A percentile compares a stretch with the other conserved stretches of the same genome.
Conservation (phyloP, 1,140 invertebrate species). For the Sminthurides bifidus region DNA sequence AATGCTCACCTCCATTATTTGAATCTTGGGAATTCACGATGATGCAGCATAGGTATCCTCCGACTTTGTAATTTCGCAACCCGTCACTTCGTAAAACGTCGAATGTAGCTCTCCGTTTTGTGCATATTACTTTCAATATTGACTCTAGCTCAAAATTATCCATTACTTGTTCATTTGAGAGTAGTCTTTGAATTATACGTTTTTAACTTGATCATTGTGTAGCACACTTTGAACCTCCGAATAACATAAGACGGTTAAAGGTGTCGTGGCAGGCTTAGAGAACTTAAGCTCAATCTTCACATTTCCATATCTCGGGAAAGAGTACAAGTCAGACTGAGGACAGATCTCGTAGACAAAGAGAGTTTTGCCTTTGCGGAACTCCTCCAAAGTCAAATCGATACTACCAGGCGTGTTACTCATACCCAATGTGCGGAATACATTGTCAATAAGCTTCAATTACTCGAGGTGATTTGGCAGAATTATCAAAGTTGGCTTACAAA, state of each 20-base stretch:
- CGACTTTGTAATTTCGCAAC: no score
- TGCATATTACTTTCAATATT: no score
- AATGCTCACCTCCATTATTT: no score
- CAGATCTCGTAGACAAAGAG: constrained; percentile 10
- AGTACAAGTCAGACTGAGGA: constrained; percentile 1
- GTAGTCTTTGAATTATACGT: constrained; percentile 14
- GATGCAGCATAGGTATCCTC: no score
- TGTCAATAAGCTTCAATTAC: not conserved
- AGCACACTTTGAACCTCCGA: constrained; percentile 17
- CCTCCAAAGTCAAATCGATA: constrained; percentile 1
- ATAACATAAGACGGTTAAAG: constrained; percentile 12
- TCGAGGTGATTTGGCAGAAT: not conserved
- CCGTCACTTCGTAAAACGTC: no score
- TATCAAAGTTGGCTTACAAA: constrained; percentile 3
- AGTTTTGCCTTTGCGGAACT: constrained; percentile 2
- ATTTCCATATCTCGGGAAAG: constrained; percentile 6
- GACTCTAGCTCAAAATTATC: no score
- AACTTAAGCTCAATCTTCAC: constrained; percentile 19
- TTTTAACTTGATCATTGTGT: constrained; percentile 11
- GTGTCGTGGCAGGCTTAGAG: not conserved
- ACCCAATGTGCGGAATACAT: constrained; percentile 6
- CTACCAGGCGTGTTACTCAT: not conserved
- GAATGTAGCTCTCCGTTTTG: no score
- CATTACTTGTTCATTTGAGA: not conserved
- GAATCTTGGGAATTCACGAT: no score